Evolutionary conservation across 2,797 vertebrate species (phyloP), one percentile per base, ranked within the genome.

Genomic region (Syngnathus rostellatus): DNA sequence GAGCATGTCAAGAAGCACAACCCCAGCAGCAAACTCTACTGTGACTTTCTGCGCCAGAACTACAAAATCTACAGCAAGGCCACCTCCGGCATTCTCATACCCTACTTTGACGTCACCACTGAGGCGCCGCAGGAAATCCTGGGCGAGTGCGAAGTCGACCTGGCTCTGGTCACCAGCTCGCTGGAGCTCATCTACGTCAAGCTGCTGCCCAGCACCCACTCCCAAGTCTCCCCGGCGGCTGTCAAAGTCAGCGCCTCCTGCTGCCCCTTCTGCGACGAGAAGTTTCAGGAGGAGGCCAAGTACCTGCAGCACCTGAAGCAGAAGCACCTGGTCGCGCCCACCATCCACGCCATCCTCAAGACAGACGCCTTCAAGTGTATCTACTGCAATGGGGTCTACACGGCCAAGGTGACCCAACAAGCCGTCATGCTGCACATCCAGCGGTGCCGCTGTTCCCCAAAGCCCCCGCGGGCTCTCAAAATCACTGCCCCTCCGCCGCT

Each of bases 371-470:
- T 95, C 84, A 98, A 98, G 81, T 99, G 97, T 80, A 93, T 99
- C 74, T 96, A 98, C 89, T 99, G 96, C 82, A 96, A 94, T 0
- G 96, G 97, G 0, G 96, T 99, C 23, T 99, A 99, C 88, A 96
- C 94, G 0, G 96, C 95, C 40, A 98, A 93, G 66, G 96, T 96
- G 85, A 97, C 95, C 0, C 87, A 94, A 63, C 94, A 95, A 11
- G 96, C 96, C 0, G 95, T 99, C 8, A 92, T 93, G 75, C 90
- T 99, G 0, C 97, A 99, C 70, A 81, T 99, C 67, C 91, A 95
- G 76, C 92, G 94, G 38, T 99, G 97, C 71, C 88, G 93, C 19
- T 94, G 93, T 68, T 95, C 94, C 7, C 96, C 96, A 0, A 89
- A 89, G 5, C 54, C 31, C 0, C 58, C 45, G 2, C 67, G 46